Base-by-base conservation (phyloP, 2,797 vertebrate species). In the Gymnoscopelus microlampas region DNA sequence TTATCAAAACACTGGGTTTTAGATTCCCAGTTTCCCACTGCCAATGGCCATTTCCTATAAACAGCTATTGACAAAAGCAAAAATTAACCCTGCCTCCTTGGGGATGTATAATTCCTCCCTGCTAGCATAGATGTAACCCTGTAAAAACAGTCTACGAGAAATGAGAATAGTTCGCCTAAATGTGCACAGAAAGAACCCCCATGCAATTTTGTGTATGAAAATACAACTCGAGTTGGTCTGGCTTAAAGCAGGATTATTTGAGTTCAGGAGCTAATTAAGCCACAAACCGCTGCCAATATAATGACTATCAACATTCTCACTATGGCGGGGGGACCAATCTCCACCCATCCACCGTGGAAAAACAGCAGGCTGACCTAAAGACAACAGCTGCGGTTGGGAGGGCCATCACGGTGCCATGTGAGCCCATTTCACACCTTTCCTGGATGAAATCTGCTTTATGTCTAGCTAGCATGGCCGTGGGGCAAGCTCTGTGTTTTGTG, bases 401-500 rank as follows among this genome's bases (percentile, higher is more conserved):
- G 39, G 13, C 29, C 53, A 13, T 69, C 47, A 24, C 13, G 53
- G 9, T 15, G 56, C 67, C 57, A 58, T 65, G 62, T 58, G 63
- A 64, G 66, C 12, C 48, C n/a, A 47, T 60, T 62, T 76, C 67
- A 65, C 73, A 76, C 48, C 35, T 61, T 64, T 23, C 23, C 39
- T 54, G n/a, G 26, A 23, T 2, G 12, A 59, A 14, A 60, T 73
- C 50, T 79, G 58, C 15, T 24, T 19, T 44, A 24, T 5, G 35
- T 69, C 50, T 24, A 35, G 24, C 32, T 0, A 10, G 14, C 39
- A 2, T 44, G 39, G 39, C 39, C 59, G 56, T 15, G 26, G 23
- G 49, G 56, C 54, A 65, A 71, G 54, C 59, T 78, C 59, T 68
- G 77, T 68, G 60, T 70, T 51, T 13, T 50, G 23, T 56, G 13